Evolutionary conservation across 2,888 invertebrate genomes (phyloP).

Genomic region (Cerceris rybyensis): DNA sequence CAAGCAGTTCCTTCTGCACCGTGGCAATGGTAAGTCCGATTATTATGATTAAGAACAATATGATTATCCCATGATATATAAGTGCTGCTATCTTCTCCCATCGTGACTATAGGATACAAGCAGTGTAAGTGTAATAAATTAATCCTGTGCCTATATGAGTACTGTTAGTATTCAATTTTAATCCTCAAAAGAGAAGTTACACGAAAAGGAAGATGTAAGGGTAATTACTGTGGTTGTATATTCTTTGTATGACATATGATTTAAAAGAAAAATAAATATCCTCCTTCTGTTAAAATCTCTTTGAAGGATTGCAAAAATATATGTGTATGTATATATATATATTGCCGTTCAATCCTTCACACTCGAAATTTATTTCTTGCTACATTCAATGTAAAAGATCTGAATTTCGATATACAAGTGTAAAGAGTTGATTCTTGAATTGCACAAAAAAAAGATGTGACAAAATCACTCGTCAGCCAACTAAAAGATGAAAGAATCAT

Average conservation of each 20-base stretch:
- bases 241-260: too few species aligned
- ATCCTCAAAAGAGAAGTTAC: slow-evolving; percentile 32
- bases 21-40: slow-evolving; percentile 72
- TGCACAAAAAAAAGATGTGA: slow-evolving; percentile 9
- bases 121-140: slow-evolving; percentile 40
- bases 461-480: slow-evolving; percentile 18
- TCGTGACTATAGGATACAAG: slow-evolving; percentile 74
- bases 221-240: too few species aligned
- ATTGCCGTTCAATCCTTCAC: slow-evolving; percentile 32
- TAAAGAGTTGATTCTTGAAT: slow-evolving; percentile 19
- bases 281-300: too few species aligned
- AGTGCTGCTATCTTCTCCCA: slow-evolving; percentile 74
- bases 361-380: neutral
- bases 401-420: neutral
- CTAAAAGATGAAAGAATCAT: slow-evolving; percentile 31
- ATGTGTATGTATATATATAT: neutral
- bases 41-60: slow-evolving; percentile 74
- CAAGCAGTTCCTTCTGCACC: slow-evolving; percentile 66
- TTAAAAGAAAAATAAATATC: too few species aligned
- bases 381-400: neutral
- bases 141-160: slow-evolving; percentile 27
- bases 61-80: slow-evolving; percentile 75
- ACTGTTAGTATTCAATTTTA: slow-evolving; percentile 30
- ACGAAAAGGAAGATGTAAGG: neutral
- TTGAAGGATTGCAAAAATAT: neutral